Evolutionary conservation across 2,113 vertebrate genomes (phyloP), one percentile per base, ranked within the genome.

Genomic region (Protobothrops mucrosquamatus): DNA sequence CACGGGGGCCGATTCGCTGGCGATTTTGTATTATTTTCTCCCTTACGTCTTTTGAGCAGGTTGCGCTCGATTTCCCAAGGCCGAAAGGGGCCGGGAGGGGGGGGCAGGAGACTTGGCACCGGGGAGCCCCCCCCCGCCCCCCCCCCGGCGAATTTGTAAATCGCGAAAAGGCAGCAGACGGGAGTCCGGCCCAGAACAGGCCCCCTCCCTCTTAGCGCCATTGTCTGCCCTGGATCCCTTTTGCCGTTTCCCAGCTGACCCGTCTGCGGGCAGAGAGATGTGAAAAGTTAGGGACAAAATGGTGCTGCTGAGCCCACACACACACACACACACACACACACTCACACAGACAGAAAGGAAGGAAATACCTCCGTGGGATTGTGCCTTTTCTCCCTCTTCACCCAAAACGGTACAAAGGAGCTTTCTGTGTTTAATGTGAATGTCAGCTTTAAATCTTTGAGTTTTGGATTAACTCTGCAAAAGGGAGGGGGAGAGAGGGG

Each of bases 361-460:
- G 98, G 97, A 98, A 98, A 98, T 98, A 97, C 97, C 98, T 98
- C 97, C 97, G 96, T 97, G 97, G 98, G 97, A 98, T 98, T 98
- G 98, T 96, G 97, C 97, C 98, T 97, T 97, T 97, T 95, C 92
- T 96, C 95, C 95, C 93, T 97, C 96, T 96, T 97, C 48, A 97
- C 97, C 98, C 97, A 97, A 97, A 14, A 15, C 64, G 97, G 97
- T 95, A 98, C 98, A 98, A 98, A 98, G 98, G 97, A 96, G 96
- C 97, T 97, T 96, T 98, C 97, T 98, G 98, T 98, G 97, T 97
- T 97, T 96, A 98, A 97, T 97, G 97, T 96, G 95, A 97, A 97
- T 97, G 98, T 97, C 97, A 94, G 98, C 97, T 98, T 98, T 98
- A 97, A 98, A 98, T 98, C 98, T 98, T 97, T 98, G 98, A 98